Percentiles rank a stretch among this genome's conserved stretches.
phyloP scores from a whole-genome alignment of 1,140 invertebrate genomes.

The Pogonus chalceus region DNA sequence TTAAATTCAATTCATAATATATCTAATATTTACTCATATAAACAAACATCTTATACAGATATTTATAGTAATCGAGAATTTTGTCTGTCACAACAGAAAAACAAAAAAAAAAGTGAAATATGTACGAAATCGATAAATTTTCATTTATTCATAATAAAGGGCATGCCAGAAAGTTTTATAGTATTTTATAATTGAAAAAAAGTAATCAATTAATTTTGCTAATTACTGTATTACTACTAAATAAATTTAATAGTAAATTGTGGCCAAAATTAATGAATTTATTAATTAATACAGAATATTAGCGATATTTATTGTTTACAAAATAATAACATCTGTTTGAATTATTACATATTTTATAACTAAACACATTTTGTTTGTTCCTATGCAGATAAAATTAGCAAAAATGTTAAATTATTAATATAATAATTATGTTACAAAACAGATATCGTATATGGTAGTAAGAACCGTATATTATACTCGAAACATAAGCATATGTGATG shows the following conservation, averaged over 20 bases:
- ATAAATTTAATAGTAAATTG: neutral
- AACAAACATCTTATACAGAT: no score
- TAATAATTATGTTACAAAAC: conserved; percentile 28
- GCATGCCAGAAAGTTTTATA: no score
- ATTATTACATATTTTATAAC: conserved; percentile 8
- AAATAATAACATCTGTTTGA: conserved; percentile 7
- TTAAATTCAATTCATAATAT: no score
- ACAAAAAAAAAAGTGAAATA: no score
- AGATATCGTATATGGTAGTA: conserved; percentile 32
- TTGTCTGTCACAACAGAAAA: no score
- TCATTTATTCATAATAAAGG: no score
- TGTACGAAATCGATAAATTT: no score
- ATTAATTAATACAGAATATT: conserved; percentile 1
- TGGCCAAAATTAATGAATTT: neutral
- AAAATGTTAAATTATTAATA: conserved; percentile 24
- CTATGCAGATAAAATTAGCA: conserved; percentile 18
- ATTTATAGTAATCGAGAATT: no score
- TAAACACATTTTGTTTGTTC: conserved; percentile 2
- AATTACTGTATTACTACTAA: conserved; percentile 1
- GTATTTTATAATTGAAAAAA: no score
- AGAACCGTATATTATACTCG: conserved; percentile 26
- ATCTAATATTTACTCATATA: no score
- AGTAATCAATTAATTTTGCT: no score
- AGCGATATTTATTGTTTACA: neutral
- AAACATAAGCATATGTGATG: conserved; percentile 34